phyloP scores from a whole-genome alignment of 2,113 vertebrate genomes.

The Hyperopisus bebe region DNA sequence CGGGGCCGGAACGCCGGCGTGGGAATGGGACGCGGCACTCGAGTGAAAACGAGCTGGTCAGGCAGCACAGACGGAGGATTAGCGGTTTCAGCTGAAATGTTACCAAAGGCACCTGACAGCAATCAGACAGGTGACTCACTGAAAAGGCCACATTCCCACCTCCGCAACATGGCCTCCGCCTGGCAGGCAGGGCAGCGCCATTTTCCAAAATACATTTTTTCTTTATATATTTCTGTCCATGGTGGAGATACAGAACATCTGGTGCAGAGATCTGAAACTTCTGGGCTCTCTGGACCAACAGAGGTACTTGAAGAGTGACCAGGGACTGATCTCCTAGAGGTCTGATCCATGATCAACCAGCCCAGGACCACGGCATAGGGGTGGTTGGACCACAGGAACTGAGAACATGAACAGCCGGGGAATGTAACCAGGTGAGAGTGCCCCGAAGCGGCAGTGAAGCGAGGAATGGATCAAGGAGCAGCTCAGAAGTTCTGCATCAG shows the following conservation, averaged over 20 bases:
- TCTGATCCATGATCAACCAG: background rate
- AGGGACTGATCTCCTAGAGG: background rate
- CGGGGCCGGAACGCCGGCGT: background rate
- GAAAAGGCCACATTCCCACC: background rate
- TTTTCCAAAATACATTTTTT: background rate
- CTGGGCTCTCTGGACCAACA: background rate
- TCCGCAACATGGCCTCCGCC: background rate
- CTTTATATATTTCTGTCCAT: background rate
- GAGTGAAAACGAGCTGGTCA: background rate
- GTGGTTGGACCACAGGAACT: background rate
- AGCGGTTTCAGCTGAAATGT: background rate
- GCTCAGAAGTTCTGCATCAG: background rate
- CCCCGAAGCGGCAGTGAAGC: background rate
- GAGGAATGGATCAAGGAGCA: background rate
- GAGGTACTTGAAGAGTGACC: constrained; percentile 30
- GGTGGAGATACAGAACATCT: background rate
- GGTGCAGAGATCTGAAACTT: background rate
- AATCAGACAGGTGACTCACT: constrained; percentile 6
- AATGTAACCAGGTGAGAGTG: background rate
- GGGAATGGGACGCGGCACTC: background rate
- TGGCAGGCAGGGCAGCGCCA: background rate
- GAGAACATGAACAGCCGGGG: background rate
- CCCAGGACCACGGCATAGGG: background rate
- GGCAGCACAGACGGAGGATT: background rate
- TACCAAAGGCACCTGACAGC: background rate